Evolutionary conservation across 92 coral and sea anemone species (phyloP).

Genomic region (Anthopleura xanthogrammica): DNA sequence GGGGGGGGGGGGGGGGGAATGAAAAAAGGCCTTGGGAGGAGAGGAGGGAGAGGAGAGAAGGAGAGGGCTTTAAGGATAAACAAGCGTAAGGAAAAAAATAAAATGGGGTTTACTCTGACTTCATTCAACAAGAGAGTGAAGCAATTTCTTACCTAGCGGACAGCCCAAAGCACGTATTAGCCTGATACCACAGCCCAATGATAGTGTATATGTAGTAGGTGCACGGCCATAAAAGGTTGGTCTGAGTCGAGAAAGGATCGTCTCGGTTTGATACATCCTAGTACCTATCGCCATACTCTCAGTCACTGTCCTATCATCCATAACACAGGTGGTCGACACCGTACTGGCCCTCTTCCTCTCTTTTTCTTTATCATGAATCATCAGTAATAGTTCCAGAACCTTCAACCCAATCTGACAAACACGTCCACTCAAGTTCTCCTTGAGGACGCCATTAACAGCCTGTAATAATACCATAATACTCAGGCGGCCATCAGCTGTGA

Average conservation of each 20-base stretch:
- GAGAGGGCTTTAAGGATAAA: not conserved
- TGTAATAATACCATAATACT: constrained; percentile 81
- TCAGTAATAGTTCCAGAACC: constrained; percentile 62
- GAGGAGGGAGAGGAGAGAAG: not conserved
- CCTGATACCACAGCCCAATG: constrained; percentile 69
- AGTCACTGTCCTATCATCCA: constrained; percentile 79
- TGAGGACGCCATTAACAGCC: constrained; percentile 74
- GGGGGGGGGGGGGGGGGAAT: no score
- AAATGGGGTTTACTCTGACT: not conserved
- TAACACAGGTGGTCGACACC: constrained; percentile 23
- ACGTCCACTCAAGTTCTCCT: constrained; percentile 76
- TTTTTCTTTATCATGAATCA: constrained; percentile 59
- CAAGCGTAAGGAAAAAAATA: not conserved
- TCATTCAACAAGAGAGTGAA: not conserved
- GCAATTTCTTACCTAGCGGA: constrained; percentile 62
- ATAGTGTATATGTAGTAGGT: constrained; percentile 68
- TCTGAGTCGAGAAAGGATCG: constrained; percentile 74
- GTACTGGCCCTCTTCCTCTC: constrained; percentile 59
- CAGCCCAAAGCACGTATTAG: constrained; percentile 87
- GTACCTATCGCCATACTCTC: constrained; percentile 75
- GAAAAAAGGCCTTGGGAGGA: no score
- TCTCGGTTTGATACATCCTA: constrained; percentile 74
- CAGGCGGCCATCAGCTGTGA: constrained; percentile 83
- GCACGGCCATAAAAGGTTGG: constrained; percentile 83
- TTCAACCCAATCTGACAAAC: constrained; percentile 70